These are phyloP conservation scores for Matsumyia berberina DNA, from an alignment of 2,888 invertebrate genomes.

Conservation along the genomic window DNA sequence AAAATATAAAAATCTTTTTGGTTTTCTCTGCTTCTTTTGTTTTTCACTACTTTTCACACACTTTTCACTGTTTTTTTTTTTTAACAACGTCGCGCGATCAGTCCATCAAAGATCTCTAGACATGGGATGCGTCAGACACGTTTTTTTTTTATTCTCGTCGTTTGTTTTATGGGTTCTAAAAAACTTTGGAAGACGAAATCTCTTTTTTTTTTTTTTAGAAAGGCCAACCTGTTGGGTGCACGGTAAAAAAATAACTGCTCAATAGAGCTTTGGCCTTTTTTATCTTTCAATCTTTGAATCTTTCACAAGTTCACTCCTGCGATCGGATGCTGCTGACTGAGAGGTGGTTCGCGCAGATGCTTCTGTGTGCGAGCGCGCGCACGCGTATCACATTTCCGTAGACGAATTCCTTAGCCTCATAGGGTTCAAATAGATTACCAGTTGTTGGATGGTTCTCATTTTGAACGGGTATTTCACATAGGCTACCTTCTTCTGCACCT, in stretches of 20 bases:
- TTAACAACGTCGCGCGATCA: neutral
- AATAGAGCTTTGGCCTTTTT: slow-evolving; percentile 61
- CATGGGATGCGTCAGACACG: neutral
- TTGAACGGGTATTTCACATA: slow-evolving; percentile 56
- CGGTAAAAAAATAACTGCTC: slow-evolving; percentile 13
- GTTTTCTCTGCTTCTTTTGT: slow-evolving; percentile 2
- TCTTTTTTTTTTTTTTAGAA: slow-evolving; percentile 13
- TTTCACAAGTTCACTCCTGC: slow-evolving; percentile 58
- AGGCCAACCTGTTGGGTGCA: slow-evolving; percentile 28
- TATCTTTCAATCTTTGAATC: slow-evolving; percentile 13
- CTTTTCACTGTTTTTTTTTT: slow-evolving; percentile 5
- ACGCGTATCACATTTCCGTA: slow-evolving; percentile 71
- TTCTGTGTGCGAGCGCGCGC: slow-evolving; percentile 50
- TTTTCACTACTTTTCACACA: slow-evolving; percentile 25
- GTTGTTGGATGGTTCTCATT: slow-evolving; percentile 60
- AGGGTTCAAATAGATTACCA: slow-evolving; percentile 71
- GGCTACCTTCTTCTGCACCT: slow-evolving; percentile 19
- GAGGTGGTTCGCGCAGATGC: slow-evolving; percentile 4
- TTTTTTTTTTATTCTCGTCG: neutral
- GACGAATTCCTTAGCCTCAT: slow-evolving; percentile 61
- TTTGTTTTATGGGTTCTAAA: slow-evolving; percentile 12
- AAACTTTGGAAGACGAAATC: neutral
- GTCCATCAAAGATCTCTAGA: neutral
- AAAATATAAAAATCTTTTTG: slow-evolving; percentile 16
- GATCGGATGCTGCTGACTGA: slow-evolving; percentile 19